A percentile compares a stretch with the other conserved stretches of the same genome.
Evolutionary conservation across 1,140 invertebrate genomes (phyloP).

Genomic region (Lycorma delicatula): DNA sequence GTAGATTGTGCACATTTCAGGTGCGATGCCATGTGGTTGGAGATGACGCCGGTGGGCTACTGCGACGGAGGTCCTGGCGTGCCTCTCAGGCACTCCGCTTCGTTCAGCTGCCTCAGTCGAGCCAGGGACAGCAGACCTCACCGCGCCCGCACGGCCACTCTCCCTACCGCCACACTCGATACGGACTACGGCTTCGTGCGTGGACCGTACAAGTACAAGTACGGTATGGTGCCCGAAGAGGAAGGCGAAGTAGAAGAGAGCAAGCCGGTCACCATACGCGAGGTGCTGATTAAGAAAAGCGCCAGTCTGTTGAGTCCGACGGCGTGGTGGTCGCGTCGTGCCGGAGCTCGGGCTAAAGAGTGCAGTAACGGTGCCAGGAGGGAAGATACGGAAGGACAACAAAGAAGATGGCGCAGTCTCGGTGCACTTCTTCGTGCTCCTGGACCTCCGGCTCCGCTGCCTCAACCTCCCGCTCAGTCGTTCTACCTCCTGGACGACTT

Average conservation of each 20-base stretch:
- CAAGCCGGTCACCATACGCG: constrained; percentile 36
- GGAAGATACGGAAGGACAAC: constrained; percentile 31
- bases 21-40: constrained; percentile 21
- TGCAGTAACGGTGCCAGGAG: constrained; percentile 23
- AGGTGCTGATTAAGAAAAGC: constrained; percentile 37
- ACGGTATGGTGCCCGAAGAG: constrained; percentile 25
- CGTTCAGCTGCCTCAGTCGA: constrained; percentile 43
- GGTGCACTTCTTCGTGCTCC: constrained; percentile 42
- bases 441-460: constrained; percentile 4
- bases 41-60: constrained; percentile 16
- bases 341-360: constrained; percentile 22
- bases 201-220: constrained; percentile 13
- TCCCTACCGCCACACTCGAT: constrained; percentile 31
- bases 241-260: constrained; percentile 24
- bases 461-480: constrained; percentile 40
- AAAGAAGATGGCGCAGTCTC: constrained; percentile 42
- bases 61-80: constrained; percentile 14
- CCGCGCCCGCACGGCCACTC: constrained; percentile 41
- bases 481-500: constrained; percentile 46
- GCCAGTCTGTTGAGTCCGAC: constrained; percentile 41
- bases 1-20: no score
- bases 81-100: constrained; percentile 42
- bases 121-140: constrained; percentile 33
- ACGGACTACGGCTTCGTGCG: constrained; percentile 32
- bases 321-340: constrained; percentile 29